A percentile compares a stretch with the other conserved stretches of the same genome.
Evolutionary conservation across 1,140 invertebrate genomes (phyloP).

Genomic region (Drosophila micromelanica): DNA sequence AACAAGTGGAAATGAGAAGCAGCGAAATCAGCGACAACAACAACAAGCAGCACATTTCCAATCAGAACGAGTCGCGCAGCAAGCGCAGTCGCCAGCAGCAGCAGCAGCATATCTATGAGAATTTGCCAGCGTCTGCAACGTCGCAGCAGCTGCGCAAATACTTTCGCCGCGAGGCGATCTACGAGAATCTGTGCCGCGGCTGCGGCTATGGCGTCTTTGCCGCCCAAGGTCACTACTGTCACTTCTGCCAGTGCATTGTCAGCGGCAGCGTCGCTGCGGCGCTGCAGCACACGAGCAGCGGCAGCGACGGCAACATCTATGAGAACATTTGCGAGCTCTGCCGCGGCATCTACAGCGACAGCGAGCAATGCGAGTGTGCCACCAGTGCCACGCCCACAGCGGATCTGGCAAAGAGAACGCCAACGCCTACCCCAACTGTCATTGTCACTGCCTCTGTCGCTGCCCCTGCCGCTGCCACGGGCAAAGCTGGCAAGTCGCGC

Average conservation of each 20-base stretch:
- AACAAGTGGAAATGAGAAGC: slow-evolving; percentile 45
- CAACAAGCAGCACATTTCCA: slow-evolving; percentile 42
- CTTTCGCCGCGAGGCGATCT: slow-evolving; percentile 70
- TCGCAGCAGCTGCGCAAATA: slow-evolving; percentile 68
- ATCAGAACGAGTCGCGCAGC: slow-evolving; percentile 39
- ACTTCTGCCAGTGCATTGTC: slow-evolving; percentile 77
- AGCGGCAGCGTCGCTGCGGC: slow-evolving; percentile 54
- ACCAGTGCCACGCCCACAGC: slow-evolving; percentile 13
- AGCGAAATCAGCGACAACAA: slow-evolving; percentile 46
- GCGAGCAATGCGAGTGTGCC: slow-evolving; percentile 52
- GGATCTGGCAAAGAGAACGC: background rate
- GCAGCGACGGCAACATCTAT: slow-evolving; percentile 64
- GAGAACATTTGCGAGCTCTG: slow-evolving; percentile 77
- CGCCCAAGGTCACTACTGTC: slow-evolving; percentile 73
- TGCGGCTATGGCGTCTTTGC: slow-evolving; percentile 80
- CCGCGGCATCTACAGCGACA: slow-evolving; percentile 68
- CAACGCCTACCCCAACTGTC: background rate
- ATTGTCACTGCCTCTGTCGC: background rate
- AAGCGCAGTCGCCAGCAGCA: slow-evolving; percentile 34
- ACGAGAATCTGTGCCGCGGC: slow-evolving; percentile 80
- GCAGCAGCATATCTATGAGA: slow-evolving; percentile 69
- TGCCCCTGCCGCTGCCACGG: background rate
- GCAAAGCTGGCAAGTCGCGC: slow-evolving; percentile 56
- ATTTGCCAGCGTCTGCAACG: slow-evolving; percentile 43
- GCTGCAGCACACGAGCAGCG: slow-evolving; percentile 25